These are phyloP conservation scores for Zaprionus nigranus DNA, from an alignment of 1,140 invertebrate species.

Conservation along the genomic window DNA sequence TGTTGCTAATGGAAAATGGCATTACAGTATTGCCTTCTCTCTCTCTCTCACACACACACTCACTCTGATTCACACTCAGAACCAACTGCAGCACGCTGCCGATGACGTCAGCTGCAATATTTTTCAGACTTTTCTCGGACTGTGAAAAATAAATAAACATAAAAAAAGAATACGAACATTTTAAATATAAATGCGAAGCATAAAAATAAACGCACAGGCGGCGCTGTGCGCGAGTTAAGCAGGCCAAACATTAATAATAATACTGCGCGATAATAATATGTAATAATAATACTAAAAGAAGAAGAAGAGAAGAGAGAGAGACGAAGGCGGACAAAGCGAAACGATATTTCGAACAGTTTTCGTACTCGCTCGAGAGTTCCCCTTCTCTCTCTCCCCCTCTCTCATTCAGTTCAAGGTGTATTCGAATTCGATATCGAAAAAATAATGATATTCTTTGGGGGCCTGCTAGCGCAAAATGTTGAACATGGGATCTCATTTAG, in stretches of 20 bases:
- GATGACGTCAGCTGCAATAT: constrained; percentile 48
- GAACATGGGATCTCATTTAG: constrained; percentile 66
- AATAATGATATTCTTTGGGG: constrained; percentile 18
- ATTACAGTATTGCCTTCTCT: not conserved
- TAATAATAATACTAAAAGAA: constrained; percentile 20
- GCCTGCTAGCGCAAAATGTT: constrained; percentile 37
- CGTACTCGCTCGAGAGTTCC: constrained; percentile 1
- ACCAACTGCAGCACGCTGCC: not conserved
- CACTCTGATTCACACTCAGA: constrained; percentile 30
- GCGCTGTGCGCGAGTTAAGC: constrained; percentile 3
- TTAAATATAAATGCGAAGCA: constrained; percentile 39
- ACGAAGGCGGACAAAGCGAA: constrained; percentile 1
- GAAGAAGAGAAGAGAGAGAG: constrained; percentile 15
- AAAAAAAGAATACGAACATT: constrained; percentile 20
- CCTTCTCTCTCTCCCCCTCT: not conserved
- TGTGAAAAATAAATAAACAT: constrained; percentile 38
- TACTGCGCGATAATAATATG: constrained; percentile 34
- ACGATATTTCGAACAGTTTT: constrained; percentile 15
- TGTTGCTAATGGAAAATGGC: constrained; percentile 4
- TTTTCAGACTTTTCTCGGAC: not conserved
- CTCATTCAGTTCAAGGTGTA: constrained; percentile 29
- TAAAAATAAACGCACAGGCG: constrained; percentile 48
- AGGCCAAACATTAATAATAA: constrained; percentile 41
- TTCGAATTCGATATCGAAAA: constrained; percentile 67
- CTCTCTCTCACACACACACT: not conserved